These are phyloP conservation scores for Nemoura dubitans DNA, from an alignment of 2,888 invertebrate genomes.

Conservation along the genomic window DNA sequence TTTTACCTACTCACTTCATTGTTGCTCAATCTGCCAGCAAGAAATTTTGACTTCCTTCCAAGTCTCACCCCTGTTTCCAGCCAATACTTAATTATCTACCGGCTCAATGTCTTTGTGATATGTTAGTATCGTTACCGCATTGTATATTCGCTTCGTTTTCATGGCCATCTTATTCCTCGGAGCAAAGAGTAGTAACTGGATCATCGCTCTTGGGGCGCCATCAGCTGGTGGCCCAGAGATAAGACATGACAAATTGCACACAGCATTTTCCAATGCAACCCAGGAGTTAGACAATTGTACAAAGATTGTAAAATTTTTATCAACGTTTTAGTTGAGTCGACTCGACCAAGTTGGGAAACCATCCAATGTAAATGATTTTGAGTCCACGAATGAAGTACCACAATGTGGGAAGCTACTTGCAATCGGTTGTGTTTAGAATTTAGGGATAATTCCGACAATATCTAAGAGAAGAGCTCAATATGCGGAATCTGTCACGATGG, in stretches of 20 bases:
- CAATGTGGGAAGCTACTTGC: background rate
- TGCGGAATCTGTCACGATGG: background rate
- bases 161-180: background rate
- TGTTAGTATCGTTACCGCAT: background rate
- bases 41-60: background rate
- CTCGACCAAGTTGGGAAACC: background rate
- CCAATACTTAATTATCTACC: background rate
- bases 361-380: background rate
- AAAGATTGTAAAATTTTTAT: background rate
- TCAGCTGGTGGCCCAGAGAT: background rate
- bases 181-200: background rate
- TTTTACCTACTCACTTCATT: background rate
- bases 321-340: background rate
- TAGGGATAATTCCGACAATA: background rate
- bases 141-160: background rate
- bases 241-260: background rate
- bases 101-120: background rate
- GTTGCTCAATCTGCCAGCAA: background rate
- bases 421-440: conserved; percentile 7
- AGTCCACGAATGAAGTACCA: background rate
- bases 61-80: background rate
- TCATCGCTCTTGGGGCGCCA: background rate
- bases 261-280: background rate
- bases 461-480: background rate
- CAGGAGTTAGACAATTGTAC: background rate